Base-by-base conservation (phyloP, 1,140 invertebrate species). In the Hylyphantes graminicola region DNA sequence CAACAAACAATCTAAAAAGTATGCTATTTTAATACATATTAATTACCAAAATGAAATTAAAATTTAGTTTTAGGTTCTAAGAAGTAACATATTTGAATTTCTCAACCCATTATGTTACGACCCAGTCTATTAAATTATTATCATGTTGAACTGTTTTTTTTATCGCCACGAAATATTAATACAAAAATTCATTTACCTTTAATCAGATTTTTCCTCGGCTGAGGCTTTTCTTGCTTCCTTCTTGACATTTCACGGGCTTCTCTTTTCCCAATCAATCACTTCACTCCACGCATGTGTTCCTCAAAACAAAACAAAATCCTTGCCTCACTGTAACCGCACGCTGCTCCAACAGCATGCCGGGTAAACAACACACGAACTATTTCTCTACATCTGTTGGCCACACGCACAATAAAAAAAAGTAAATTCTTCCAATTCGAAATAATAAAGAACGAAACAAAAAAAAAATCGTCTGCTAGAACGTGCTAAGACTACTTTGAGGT, bases 181-280 rank as follows among this genome's bases (percentile, higher is more conserved):
- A 55, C 48, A 6, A 15, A 74, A 35, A 59, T 55, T 4, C 19
- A 54, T 70, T 86, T 82, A 87, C 86, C 85, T 87, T 59, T 84
- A 17, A 87, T 78, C 63, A 87, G 17, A 65, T 85, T 86, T 70
- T 87, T 87, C 85, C 86, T 87, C 21, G 86, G 86, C 65, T 86
- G 86, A n/a, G 86, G 86, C 73, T 87, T 87, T 74, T 87, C 86
- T 81, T 87, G 86, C 73, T 87, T 87, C 53, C 86, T 86, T 51
- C 86, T 79, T 85, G 86, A 87, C 86, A 87, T 87, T 80, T 86
- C 86, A 86, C 81, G 78, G 57, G 63, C 72, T 85, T 68, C 54
- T 68, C 15, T 48, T 79, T 55, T 11, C 19, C 19, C 51, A 50
- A 7, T 57, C 55, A 74, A 74, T 55, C 51, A 51, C 61, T 63